Base-by-base conservation (phyloP, 1,140 invertebrate species). In the Conus betulinus region DNA sequence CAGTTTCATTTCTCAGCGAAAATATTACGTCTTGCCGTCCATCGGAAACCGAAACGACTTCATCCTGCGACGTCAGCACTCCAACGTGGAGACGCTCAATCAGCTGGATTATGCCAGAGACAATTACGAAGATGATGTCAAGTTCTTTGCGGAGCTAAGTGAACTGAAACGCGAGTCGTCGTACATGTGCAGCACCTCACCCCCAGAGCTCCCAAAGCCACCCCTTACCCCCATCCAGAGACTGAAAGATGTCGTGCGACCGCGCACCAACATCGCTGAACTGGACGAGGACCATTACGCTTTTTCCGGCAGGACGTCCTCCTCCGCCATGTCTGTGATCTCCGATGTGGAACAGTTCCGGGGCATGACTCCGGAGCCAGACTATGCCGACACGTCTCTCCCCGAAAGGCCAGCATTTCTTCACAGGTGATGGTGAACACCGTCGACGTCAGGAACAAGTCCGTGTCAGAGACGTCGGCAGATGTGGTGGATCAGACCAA, bases 41-140 rank as follows among this genome's bases (percentile, higher is more conserved):
- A 93, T 93, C 57, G 90, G 89, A 13, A 89, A 83, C 86, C 67
- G 8, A 10, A 51, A 55, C 25, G 76, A 67, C 39, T 25, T 51
- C 52, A 20, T n/a, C 27, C 83, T 89, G 52, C 52, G 76, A 1
- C 76, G 84, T 2, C 81, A 88, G 85, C 74, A 87, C n/a, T 88
- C 89, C 7, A 87, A 88, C 53, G 79, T 83, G 53, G 87, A 87
- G 11, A 79, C 88, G 13, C 89, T 90, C 88, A 89, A 91, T 82
- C 93, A 93, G 83, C 79, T 93, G 84, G 93, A 93, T 71, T 93
- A 90, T 88, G 89, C 90, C 13, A 74, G 93, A 55, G 91, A 93
- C 67, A 89, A 85, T 63, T 91, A 92, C 55, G 93, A 93, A 78
- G 78, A 88, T 20, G 90, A 93, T 17, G 91, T 91, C 15, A 90